Percentiles rank a stretch among this genome's conserved stretches.
phyloP scores from a whole-genome alignment of 2,797 vertebrate genomes.

The Cynopterus sphinx region DNA sequence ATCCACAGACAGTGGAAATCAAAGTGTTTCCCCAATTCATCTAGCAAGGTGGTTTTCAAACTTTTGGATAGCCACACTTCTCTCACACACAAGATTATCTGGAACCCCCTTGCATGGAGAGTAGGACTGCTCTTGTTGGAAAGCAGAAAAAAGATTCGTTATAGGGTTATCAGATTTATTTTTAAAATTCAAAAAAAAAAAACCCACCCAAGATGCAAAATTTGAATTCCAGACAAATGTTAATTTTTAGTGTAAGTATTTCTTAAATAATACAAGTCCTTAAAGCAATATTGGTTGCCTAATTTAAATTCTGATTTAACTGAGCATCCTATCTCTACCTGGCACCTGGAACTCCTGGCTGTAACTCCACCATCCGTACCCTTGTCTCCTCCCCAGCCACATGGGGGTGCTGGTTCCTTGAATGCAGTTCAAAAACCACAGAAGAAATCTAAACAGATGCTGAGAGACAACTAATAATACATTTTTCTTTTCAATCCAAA shows the following conservation, averaged over 20 bases:
- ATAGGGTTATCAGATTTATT: not conserved
- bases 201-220: not conserved
- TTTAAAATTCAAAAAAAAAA: not conserved
- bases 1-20: constrained; percentile 6
- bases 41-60: not conserved
- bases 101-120: not conserved
- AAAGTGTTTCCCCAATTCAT: not conserved
- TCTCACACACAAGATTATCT: not conserved
- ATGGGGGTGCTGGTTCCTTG: not conserved
- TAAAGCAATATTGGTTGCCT: not conserved
- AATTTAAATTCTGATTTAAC: not conserved
- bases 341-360: not conserved
- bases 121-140: not conserved
- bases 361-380: not conserved
- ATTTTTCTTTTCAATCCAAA: not conserved
- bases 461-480: not conserved
- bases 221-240: constrained; percentile 26
- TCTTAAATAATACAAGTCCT: not conserved
- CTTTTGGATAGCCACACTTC: not conserved
- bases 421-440: not conserved
- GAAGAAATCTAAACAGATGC: not conserved
- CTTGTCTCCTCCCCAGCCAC: not conserved
- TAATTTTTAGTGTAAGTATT: not conserved
- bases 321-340: not conserved
- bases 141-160: not conserved